Conservation (phyloP, 2,888 invertebrate genomes). For the Tipula vernalis region DNA sequence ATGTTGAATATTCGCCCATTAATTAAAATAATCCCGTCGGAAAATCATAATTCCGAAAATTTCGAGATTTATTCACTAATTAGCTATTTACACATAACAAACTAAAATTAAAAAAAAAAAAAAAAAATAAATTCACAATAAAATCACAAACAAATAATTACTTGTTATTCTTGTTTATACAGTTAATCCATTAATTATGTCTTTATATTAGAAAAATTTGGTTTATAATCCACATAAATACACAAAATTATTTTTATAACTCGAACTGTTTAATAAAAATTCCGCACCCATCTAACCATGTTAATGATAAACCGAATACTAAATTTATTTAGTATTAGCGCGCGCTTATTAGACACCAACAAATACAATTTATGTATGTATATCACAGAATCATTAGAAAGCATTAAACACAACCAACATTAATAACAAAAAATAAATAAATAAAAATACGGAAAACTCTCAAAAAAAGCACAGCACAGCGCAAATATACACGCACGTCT, state of each 20-base stretch:
- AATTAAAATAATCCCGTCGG: not conserved
- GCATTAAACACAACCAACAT: not conserved
- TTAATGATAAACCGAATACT: not conserved
- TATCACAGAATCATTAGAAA: not conserved
- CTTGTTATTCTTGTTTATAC: not conserved
- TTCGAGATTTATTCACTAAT: not conserved
- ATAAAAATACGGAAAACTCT: not conserved
- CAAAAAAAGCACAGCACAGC: not conserved
- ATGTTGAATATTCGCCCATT: not conserved
- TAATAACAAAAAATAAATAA: not conserved
- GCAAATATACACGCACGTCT: not conserved
- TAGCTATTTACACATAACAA: not conserved
- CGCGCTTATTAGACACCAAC: not conserved
- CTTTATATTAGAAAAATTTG: not conserved
- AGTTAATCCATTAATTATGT: not conserved
- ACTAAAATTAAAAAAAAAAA: too few relatives aligned
- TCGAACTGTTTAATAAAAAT: not conserved
- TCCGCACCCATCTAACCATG: not conserved
- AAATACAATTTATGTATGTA: not conserved
- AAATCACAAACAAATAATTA: not conserved
- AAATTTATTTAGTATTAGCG: not conserved
- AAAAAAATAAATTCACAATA: not conserved
- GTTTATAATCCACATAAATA: not conserved
- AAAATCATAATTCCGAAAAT: not conserved
- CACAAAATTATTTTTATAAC: not conserved